Base-by-base conservation (phyloP, 2,888 invertebrate species). In the Epiblema foenella region DNA sequence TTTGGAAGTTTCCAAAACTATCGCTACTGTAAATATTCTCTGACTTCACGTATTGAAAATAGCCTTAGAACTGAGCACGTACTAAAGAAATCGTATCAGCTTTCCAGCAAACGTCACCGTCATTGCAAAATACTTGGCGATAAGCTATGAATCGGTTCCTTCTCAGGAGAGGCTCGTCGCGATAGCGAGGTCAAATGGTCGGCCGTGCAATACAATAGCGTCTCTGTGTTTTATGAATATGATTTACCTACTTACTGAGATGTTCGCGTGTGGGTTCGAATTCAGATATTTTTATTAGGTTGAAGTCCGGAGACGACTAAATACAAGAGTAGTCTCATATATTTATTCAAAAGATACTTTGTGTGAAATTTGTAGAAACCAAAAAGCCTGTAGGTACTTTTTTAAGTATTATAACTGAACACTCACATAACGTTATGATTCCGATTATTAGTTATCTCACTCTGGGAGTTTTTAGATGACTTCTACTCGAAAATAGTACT, bases 161-260 rank as follows among this genome's bases (percentile, higher is more conserved):
- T 78, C 62, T 69, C 46, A 68, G 75, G 81, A 82, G 88, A 89
- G 91, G 90, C 90, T 90, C 86, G 90, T 75, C 89, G 83, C 85
- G 91, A 91, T 91, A 91, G 84, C 84, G 87, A 88, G 91, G 91
- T 91, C 90, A 89, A 83, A 85, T 83, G 82, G 82, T 33, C 83
- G 82, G 83, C 86, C 84, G 81, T 78, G 78, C 79, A 83, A 75
- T 69, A 79, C 77, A 80, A 75, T 81, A 83, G 81, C 79, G 81
- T 77, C 75, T 70, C 33, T 57, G 54, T 68, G 12, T 67, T 83
- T 83, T 78, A 79, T 79, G 76, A 82, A 81, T 81, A 87, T 81
- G 81, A 86, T 85, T 85, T 86, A 81, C 81, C 81, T 81, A 79
- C 79, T 73, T 66, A 46, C 24, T 49, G 49, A 20, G 42, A 4